These are phyloP conservation scores for Caenorhabditis imperialis DNA, from an alignment of 2,888 invertebrate genomes.

Conservation along the genomic window DNA sequence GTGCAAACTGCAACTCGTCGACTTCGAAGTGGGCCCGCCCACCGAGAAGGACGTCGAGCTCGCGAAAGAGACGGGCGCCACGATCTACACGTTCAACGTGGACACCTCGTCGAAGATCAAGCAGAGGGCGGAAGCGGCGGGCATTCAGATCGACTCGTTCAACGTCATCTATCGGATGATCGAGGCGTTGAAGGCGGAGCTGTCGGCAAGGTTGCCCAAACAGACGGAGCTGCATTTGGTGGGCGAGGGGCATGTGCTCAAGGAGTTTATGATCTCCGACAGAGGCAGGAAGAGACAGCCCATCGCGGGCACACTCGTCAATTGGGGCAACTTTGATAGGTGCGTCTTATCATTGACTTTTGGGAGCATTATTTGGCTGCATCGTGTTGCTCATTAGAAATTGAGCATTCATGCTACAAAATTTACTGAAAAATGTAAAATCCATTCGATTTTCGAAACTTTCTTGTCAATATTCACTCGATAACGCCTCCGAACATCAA, in stretches of 20 bases:
- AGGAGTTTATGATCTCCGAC: slow-evolving; percentile 82
- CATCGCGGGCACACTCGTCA: slow-evolving; percentile 74
- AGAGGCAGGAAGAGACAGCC: slow-evolving; percentile 84
- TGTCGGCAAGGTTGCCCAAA: slow-evolving; percentile 85
- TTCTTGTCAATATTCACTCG: too few relatives aligned
- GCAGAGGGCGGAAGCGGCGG: slow-evolving; percentile 81
- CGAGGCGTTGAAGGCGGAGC: slow-evolving; percentile 87
- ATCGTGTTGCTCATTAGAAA: too few relatives aligned
- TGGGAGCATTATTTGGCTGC: too few relatives aligned
- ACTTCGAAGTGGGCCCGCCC: slow-evolving; percentile 91
- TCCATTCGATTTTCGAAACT: slow-evolving; percentile 11
- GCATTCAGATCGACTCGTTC: slow-evolving; percentile 84
- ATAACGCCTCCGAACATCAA: too few relatives aligned
- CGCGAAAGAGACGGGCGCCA: slow-evolving; percentile 82
- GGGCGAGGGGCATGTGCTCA: slow-evolving; percentile 81
- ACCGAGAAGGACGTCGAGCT: slow-evolving; percentile 88
- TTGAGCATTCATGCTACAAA: too few relatives aligned
- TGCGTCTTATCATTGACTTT: slow-evolving; percentile 44
- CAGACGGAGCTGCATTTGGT: slow-evolving; percentile 86
- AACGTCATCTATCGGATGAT: slow-evolving; percentile 92
- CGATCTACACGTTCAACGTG: slow-evolving; percentile 92
- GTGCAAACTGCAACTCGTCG: slow-evolving; percentile 88
- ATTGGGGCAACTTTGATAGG: slow-evolving; percentile 76
- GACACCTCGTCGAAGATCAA: slow-evolving; percentile 78
- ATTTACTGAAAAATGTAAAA: background rate